Evolutionary conservation across 2,888 invertebrate genomes (phyloP).

Genomic region (Eupsilia transversa): DNA sequence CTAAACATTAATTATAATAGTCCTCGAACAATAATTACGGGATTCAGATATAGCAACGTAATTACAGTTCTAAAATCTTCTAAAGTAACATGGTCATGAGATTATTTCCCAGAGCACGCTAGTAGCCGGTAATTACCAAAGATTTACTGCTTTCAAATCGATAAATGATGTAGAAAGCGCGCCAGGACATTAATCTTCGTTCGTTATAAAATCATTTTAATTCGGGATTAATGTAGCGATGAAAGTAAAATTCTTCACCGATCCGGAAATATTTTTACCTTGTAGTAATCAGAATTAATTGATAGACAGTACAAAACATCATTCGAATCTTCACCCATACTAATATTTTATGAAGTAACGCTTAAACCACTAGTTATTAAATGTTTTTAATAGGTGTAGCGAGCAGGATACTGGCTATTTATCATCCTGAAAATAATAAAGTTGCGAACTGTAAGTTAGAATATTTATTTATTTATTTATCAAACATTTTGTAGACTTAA

Average conservation of each 20-base stretch:
- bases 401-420: no score
- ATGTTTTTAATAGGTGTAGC: no score
- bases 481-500: no score
- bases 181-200: slow-evolving; percentile 34
- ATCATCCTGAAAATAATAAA: no score
- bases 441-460: no score
- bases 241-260: slow-evolving; percentile 13
- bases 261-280: not conserved
- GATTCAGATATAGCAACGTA: not conserved
- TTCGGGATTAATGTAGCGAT: slow-evolving; percentile 18
- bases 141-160: slow-evolving; percentile 43
- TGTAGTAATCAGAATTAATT: not conserved
- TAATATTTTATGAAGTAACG: no score
- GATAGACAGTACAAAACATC: no score
- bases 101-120: slow-evolving; percentile 19
- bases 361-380: no score
- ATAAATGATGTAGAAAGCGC: slow-evolving; percentile 41
- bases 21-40: not conserved
- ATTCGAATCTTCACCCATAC: no score
- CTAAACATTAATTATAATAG: no score
- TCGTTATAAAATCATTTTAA: slow-evolving; percentile 31
- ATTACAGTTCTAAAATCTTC: slow-evolving; percentile 5
- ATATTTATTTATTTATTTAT: no score
- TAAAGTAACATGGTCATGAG: not conserved
- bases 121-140: slow-evolving; percentile 20